Conservation (phyloP, 2,797 vertebrate species). For the Hapalemur alaotrensis region DNA sequence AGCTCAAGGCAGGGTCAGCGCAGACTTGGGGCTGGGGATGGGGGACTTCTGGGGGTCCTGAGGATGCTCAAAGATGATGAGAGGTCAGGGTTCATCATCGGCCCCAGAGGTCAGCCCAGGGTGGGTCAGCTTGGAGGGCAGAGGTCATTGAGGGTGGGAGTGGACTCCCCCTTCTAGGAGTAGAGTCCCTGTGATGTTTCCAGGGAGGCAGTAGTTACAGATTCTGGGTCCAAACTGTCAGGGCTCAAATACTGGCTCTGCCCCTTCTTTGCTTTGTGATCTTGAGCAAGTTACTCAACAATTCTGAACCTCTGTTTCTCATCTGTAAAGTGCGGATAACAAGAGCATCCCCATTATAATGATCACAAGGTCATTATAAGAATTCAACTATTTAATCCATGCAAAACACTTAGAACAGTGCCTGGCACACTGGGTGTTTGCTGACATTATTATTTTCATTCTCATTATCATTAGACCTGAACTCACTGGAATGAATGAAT, state of each 20-base stretch:
- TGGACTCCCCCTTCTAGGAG: background rate
- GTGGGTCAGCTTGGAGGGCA: background rate
- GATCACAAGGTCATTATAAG: background rate
- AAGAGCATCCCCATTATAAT: background rate
- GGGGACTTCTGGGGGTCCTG: background rate
- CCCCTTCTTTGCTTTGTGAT: background rate
- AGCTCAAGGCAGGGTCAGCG: constrained; percentile 94
- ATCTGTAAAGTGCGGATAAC: background rate
- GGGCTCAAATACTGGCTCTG: background rate
- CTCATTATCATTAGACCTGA: background rate
- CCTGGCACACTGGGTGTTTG: background rate
- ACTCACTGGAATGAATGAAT: background rate
- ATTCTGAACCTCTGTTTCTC: constrained; percentile 31
- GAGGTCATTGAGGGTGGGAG: background rate
- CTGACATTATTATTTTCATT: background rate
- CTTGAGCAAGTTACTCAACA: background rate
- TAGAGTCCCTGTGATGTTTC: background rate
- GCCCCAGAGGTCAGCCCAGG: background rate
- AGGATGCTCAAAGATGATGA: constrained; percentile 5
- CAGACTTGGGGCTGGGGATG: background rate
- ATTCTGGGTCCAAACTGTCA: background rate
- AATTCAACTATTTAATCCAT: background rate
- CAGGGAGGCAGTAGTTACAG: background rate
- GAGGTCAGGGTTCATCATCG: background rate
- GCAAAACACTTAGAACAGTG: background rate